Base-by-base conservation (phyloP, 2,113 vertebrate species). In the Colistium nudipinnis region DNA sequence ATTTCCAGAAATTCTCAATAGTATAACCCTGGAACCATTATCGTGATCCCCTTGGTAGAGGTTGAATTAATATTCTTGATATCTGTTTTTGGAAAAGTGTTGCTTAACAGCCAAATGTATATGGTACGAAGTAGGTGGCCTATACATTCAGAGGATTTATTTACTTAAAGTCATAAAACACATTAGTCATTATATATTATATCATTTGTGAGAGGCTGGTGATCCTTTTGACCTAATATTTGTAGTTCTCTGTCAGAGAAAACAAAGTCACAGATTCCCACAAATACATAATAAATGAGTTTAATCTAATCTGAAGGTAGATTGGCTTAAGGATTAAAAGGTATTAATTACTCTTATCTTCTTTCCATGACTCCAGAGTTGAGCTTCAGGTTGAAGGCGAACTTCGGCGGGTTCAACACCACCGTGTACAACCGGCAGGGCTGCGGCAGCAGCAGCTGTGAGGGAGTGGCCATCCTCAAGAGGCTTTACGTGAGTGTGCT, bases 391-490 rank as follows among this genome's bases (percentile, higher is more conserved):
- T 71, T 94, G 73, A 90, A 70, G 0, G 94, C 92, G 0, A 81
- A 25, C 19, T 97, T 91, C 75, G 62, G 90, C 3, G 68, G 54
- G 9, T 95, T 96, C 31, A 69, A 86, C 28, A 93, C 93, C 36
- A 78, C 87, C 0, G 36, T 93, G 28, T 96, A 95, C 85, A 89
- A 89, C 38, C 92, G 93, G 20, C 91, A 85, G 45, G 95, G 95
- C 72, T 99, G 98, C 59, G 90, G 84, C 14, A 97, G 94, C 83
- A 98, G 96, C 83, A 94, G 94, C 49, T 99, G 98, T 69, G 97
- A 98, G 89, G 98, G 96, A 8, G 92, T 96, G 36, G 90, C 95
- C 48, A 94, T 96, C 13, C 91, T 98, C 62, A 97, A 93, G 83
- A 45, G 7, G 10, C 91, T 98, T 14, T 62, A 83, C 36, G 98